These are phyloP conservation scores for Chauna torquata DNA, from an alignment of 2,113 vertebrate species.

Conservation along the genomic window DNA sequence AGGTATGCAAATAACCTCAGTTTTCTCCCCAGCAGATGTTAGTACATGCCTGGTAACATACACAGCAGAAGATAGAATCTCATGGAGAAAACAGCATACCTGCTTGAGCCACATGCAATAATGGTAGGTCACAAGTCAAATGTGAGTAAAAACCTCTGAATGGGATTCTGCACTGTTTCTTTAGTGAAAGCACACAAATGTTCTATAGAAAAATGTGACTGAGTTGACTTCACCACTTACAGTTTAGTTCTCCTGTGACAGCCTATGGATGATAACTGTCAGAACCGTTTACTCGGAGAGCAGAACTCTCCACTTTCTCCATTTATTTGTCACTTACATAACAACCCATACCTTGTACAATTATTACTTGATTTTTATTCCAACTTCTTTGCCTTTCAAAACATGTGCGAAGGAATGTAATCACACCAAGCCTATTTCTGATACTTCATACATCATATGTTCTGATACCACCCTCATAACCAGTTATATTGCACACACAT, in stretches of 20 bases:
- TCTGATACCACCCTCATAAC: not conserved
- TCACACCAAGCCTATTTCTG: not conserved
- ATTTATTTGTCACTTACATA: not conserved
- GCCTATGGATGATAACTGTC: not conserved
- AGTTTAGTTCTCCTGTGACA: not conserved
- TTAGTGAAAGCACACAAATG: not conserved
- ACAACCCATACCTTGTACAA: not conserved
- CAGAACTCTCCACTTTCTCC: not conserved
- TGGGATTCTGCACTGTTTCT: not conserved
- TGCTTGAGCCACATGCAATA: not conserved
- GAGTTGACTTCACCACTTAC: not conserved
- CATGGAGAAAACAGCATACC: not conserved
- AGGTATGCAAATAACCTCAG: not conserved
- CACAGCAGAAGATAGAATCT: not conserved
- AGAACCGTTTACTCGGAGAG: not conserved
- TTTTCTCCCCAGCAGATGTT: not conserved
- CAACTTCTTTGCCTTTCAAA: not conserved
- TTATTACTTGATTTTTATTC: not conserved
- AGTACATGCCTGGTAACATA: not conserved
- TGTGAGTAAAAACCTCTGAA: not conserved
- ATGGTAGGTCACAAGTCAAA: not conserved
- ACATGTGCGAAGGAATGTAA: not conserved
- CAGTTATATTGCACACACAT: not conserved
- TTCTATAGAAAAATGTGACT: not conserved
- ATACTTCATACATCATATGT: not conserved